Evolutionary conservation across 2,113 vertebrate species (phyloP).

Genomic region (Toxotes chatareus): DNA sequence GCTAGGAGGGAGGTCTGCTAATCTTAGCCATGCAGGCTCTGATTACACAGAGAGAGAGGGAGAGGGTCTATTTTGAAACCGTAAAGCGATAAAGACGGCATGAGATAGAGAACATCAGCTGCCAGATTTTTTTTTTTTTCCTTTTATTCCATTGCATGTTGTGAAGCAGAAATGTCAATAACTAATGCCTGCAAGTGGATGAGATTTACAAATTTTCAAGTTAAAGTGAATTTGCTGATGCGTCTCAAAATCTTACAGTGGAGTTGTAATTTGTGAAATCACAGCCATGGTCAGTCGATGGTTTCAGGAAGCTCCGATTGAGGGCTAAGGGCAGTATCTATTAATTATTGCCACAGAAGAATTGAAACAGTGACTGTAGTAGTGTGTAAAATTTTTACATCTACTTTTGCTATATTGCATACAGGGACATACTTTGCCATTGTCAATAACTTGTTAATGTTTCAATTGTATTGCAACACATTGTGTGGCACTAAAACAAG

Average conservation of each 20-base stretch:
- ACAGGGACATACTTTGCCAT: not conserved
- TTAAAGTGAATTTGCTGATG: not conserved
- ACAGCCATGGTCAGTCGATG: too few species aligned
- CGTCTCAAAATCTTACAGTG: not conserved
- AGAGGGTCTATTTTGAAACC: constrained; percentile 27
- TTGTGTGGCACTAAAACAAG: not conserved
- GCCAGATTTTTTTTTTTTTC: not conserved
- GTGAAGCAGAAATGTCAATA: not conserved
- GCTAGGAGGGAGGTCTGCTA: constrained; percentile 33
- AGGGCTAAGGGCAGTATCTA: too few species aligned
- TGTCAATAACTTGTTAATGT: not conserved
- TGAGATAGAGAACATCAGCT: constrained; percentile 9
- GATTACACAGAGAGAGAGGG: constrained; percentile 40
- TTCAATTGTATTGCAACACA: not conserved
- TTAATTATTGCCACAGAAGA: too few species aligned
- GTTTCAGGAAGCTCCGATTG: too few species aligned
- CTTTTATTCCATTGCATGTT: not conserved
- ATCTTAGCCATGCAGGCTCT: constrained; percentile 66
- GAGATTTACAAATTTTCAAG: not conserved
- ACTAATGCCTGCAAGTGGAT: not conserved
- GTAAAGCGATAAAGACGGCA: constrained; percentile 15
- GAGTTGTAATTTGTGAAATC: not conserved
- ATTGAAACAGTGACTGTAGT: not conserved
- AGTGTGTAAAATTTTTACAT: too few species aligned
- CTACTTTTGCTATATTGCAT: too few species aligned